Conservation (phyloP, 2,113 vertebrate species). For the Anolis carolinensis region DNA sequence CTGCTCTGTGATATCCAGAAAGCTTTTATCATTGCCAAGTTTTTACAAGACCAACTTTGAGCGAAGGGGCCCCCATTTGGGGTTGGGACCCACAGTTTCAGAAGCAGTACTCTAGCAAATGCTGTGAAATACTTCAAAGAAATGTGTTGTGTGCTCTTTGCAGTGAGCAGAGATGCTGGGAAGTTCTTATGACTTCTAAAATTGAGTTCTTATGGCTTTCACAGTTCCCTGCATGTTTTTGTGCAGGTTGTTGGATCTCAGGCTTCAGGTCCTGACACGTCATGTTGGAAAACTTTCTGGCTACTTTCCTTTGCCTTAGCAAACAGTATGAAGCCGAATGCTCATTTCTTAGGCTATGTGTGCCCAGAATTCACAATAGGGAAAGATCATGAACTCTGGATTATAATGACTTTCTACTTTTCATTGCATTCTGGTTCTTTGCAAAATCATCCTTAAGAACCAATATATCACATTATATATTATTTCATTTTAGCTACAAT, state of each 20-base stretch:
- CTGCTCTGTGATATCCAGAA: too few species aligned
- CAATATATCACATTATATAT: slow-evolving; percentile 44
- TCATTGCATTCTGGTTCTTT: slow-evolving; percentile 14
- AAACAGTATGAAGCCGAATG: not conserved
- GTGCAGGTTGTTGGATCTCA: not conserved
- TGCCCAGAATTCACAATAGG: not conserved
- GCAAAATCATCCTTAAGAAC: slow-evolving; percentile 47
- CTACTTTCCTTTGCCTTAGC: not conserved
- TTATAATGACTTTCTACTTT: not conserved
- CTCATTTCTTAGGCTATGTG: not conserved
- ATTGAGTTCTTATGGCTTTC: not conserved
- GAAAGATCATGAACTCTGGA: not conserved
- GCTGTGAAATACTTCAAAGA: not conserved
- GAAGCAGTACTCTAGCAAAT: not conserved
- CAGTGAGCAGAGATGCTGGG: not conserved
- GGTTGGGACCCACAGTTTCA: too few species aligned
- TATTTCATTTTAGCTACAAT: slow-evolving; percentile 42
- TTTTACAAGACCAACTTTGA: too few species aligned
- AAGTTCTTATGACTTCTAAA: too few species aligned
- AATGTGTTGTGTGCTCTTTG: not conserved
- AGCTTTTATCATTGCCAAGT: too few species aligned
- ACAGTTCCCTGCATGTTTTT: not conserved
- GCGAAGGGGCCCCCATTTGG: too few species aligned
- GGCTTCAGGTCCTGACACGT: too few species aligned
- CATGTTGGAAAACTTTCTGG: not conserved